These are phyloP conservation scores for Syngnathoides biaculeatus DNA, from an alignment of 2,113 vertebrate genomes.

Conservation along the genomic window DNA sequence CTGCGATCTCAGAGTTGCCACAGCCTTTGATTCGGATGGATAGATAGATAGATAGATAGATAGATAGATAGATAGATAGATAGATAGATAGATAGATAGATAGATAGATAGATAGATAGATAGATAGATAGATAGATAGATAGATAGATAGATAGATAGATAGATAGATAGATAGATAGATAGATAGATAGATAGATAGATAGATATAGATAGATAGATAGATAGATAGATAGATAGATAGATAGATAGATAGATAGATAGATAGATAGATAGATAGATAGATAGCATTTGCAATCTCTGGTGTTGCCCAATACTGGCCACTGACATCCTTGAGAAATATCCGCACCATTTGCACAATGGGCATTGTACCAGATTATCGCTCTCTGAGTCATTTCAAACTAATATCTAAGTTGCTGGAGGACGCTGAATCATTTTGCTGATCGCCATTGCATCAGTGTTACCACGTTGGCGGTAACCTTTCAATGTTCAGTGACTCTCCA, in stretches of 20 bases:
- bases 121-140: not conserved
- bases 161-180: not conserved
- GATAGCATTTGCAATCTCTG: too few species aligned
- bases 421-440: too few species aligned
- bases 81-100: not conserved
- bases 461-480: too few species aligned
- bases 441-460: too few species aligned
- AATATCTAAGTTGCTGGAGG: too few species aligned
- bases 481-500: too few species aligned
- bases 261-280: not conserved
- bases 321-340: too few species aligned
- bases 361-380: too few species aligned
- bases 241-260: not conserved
- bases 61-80: not conserved
- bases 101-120: not conserved
- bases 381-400: too few species aligned
- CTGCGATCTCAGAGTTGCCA: not conserved
- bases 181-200: slow-evolving; percentile 4
- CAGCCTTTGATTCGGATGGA: not conserved
- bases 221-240: not conserved
- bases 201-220: not conserved
- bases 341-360: too few species aligned
- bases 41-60: not conserved
- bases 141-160: not conserved
- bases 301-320: too few species aligned